Base-by-base conservation (phyloP, 2,888 invertebrate species). In the Euproctis similis region DNA sequence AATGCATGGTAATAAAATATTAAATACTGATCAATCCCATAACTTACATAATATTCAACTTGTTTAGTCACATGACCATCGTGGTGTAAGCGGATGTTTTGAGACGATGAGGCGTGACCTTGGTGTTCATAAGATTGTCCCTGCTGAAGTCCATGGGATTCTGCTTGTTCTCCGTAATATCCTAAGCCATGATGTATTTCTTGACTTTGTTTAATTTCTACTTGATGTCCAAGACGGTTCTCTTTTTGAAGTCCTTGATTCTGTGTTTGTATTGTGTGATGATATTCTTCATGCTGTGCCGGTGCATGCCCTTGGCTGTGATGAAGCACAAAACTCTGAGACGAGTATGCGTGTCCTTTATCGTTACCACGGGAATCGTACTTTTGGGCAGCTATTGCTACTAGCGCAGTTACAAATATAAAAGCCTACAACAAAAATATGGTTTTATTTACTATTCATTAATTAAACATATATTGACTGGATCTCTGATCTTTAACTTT, bases 31-130 rank as follows among this genome's bases (percentile, higher is more conserved):
- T 19, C n/a, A 16, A 12, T 10, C 6, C 10, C 21, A 10, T 10
- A 7, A 10, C 35, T 1, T 36, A 46, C 42, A 39, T 45, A 42
- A 19, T 42, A 42, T 4, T 46, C 42, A 8, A 46, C 42, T 4
- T 46, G 39, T 26, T 46, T 22, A 11, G 23, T 23, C 1, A 19
- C 13, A 10, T 31, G 27, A 8, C 24, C 27, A 11, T 12, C 31
- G 2, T 31, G 19, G 4, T 23, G 24, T 3, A 27, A 18, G 8
- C 24, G 13, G 6, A 18, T 13, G 8, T 21, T 23, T 8, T 26
- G 22, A n/a, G 29, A 14, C 3, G 29, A 30, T 6, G 20, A 13
- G 4, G 24, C 24, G 12, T 30, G 24, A 12, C 11, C 17, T 8
- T 28, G n/a, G 2, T 26, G 22, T 18, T 22, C 26, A n/a, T n/a